These are phyloP conservation scores for Nymphalis c-album DNA, from an alignment of 2,888 invertebrate genomes.

Conservation along the genomic window DNA sequence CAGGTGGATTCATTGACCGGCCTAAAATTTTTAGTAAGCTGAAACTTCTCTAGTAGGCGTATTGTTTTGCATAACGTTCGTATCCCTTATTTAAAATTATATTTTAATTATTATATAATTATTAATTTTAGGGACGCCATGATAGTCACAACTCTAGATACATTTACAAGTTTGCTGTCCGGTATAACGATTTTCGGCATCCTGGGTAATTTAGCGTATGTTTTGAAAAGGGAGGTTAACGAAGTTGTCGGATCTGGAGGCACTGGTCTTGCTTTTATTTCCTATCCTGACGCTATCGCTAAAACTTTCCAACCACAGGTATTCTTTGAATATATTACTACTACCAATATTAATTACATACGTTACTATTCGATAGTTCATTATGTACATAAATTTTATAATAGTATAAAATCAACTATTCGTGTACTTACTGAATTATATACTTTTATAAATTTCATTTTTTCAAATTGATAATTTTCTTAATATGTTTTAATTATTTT, in stretches of 20 bases:
- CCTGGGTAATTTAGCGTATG: slow-evolving; percentile 88
- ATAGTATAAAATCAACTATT: too few species aligned
- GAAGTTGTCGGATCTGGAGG: slow-evolving; percentile 87
- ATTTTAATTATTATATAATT: too few species aligned
- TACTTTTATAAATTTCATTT: too few species aligned
- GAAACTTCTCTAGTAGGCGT: too few species aligned
- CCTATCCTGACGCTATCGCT: slow-evolving; percentile 91
- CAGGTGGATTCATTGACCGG: too few species aligned
- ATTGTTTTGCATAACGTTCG: too few species aligned
- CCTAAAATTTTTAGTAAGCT: too few species aligned
- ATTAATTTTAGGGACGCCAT: slow-evolving; percentile 88
- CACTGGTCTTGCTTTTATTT: slow-evolving; percentile 90
- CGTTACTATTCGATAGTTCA: too few species aligned
- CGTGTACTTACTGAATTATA: too few species aligned
- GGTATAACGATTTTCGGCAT: slow-evolving; percentile 92
- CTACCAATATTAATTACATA: too few species aligned
- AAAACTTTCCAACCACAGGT: slow-evolving; percentile 89
- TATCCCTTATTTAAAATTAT: too few species aligned
- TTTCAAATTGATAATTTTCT: neutral
- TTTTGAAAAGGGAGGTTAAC: slow-evolving; percentile 82
- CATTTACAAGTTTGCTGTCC: slow-evolving; percentile 89
- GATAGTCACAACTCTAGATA: slow-evolving; percentile 90
- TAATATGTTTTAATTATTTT: slow-evolving; percentile 42
- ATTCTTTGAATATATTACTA: neutral
- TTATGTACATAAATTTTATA: too few species aligned